A percentile compares a stretch with the other conserved stretches of the same genome.
Evolutionary conservation across 2,113 vertebrate genomes (phyloP).

Genomic region (Syrrhaptes paradoxus): DNA sequence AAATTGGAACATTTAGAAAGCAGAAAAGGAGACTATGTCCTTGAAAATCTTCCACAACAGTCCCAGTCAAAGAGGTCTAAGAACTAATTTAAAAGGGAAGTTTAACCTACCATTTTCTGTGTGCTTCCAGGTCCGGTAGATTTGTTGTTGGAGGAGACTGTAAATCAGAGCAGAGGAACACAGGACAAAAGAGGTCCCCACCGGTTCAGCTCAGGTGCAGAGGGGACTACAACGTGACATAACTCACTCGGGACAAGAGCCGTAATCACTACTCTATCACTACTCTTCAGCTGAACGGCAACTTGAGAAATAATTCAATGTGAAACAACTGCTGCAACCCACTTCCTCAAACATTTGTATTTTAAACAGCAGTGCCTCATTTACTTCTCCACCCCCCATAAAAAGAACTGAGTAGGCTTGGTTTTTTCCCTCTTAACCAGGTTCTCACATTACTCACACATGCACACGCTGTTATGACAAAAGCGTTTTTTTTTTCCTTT

Average conservation of each 20-base stretch:
- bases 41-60: not conserved
- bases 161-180: not conserved
- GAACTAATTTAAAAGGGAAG: not conserved
- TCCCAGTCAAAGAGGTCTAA: not conserved
- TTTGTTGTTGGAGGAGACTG: not conserved
- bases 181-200: not conserved
- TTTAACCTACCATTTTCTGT: slow-evolving; percentile 72
- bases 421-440: not conserved
- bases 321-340: slow-evolving; percentile 17
- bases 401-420: not conserved
- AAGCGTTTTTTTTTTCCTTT: not conserved
- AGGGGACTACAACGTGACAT: not conserved
- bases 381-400: not conserved
- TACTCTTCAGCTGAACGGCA: not conserved
- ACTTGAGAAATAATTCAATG: slow-evolving; percentile 13
- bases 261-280: not conserved
- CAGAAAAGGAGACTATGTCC: not conserved
- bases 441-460: not conserved
- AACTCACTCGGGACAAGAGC: not conserved
- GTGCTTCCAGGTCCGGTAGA: slow-evolving; percentile 4
- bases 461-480: not conserved
- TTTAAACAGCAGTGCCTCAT: not conserved
- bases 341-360: slow-evolving; percentile 61
- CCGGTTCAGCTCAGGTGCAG: not conserved
- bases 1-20: not conserved